Percentiles rank a stretch among this genome's conserved stretches.
Evolutionary conservation across 2,113 vertebrate species (phyloP).

Genomic region (Myrmecobius fasciatus): DNA sequence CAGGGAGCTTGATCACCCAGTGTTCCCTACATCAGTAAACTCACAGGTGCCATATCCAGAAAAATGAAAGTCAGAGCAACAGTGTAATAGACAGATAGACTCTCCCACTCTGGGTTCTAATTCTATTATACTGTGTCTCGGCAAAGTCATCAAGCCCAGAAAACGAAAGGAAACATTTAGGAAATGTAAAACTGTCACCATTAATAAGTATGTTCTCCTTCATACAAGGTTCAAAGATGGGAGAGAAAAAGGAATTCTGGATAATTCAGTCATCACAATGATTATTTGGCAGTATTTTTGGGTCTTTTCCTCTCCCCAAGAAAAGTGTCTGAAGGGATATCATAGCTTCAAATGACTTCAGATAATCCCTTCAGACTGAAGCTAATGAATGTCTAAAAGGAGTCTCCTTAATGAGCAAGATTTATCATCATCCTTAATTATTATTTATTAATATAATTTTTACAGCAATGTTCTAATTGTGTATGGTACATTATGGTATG

Average conservation of each 20-base stretch:
- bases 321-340: neutral
- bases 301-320: neutral
- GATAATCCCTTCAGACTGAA: neutral
- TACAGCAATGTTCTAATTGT: too few species aligned
- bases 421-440: too few species aligned
- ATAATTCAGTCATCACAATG: neutral
- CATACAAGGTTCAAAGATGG: neutral
- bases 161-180: neutral
- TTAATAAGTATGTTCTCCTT: neutral
- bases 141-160: neutral
- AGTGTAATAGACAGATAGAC: too few species aligned
- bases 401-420: neutral
- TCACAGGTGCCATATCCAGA: neutral
- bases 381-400: neutral
- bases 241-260: neutral
- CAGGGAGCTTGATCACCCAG: too few species aligned
- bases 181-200: constrained; percentile 16
- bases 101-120: neutral
- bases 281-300: neutral
- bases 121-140: neutral
- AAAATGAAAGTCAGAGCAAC: neutral
- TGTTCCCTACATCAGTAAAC: neutral
- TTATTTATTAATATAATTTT: too few species aligned
- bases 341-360: neutral
- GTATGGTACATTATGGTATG: too few species aligned